Evolutionary conservation across 2,797 vertebrate species (phyloP).

Genomic region (Australoheros facetus): DNA sequence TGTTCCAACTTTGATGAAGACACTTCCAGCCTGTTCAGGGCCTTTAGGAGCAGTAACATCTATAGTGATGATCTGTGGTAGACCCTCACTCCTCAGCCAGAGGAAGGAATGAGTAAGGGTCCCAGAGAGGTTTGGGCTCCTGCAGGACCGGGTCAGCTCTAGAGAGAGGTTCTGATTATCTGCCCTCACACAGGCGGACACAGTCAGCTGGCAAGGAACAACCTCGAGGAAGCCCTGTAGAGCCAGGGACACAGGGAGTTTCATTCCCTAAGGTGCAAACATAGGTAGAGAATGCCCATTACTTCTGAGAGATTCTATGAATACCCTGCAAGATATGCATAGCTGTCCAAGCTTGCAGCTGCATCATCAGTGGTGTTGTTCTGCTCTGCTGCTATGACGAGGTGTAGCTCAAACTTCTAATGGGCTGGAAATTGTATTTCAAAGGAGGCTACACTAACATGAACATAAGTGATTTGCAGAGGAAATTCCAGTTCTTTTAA

Average conservation of each 20-base stretch:
- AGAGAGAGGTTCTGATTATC: conserved; percentile 70
- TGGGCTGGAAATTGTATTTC: conserved; percentile 21
- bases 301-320: not conserved
- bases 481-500: conserved; percentile 5
- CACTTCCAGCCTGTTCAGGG: conserved; percentile 34
- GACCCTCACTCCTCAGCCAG: conserved; percentile 67
- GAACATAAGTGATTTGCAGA: not conserved
- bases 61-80: conserved; percentile 71
- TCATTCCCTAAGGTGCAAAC: conserved; percentile 58
- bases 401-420: conserved; percentile 15
- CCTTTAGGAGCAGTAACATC: conserved; percentile 53
- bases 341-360: not conserved
- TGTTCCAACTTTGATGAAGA: conserved; percentile 76
- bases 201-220: conserved; percentile 50
- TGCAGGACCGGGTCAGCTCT: conserved; percentile 73
- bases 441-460: conserved; percentile 17
- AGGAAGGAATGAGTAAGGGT: conserved; percentile 75
- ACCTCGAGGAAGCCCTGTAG: conserved; percentile 70
- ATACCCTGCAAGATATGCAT: not conserved
- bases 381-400: conserved; percentile 13
- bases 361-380: not conserved
- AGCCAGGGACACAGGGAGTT: conserved; percentile 70
- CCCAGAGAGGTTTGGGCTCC: conserved; percentile 64
- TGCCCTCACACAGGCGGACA: conserved; percentile 71
- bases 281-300: not conserved